A percentile compares a stretch with the other conserved stretches of the same genome.
phyloP scores from a whole-genome alignment of 2,888 invertebrate genomes.

The Agriopis marginaria region DNA sequence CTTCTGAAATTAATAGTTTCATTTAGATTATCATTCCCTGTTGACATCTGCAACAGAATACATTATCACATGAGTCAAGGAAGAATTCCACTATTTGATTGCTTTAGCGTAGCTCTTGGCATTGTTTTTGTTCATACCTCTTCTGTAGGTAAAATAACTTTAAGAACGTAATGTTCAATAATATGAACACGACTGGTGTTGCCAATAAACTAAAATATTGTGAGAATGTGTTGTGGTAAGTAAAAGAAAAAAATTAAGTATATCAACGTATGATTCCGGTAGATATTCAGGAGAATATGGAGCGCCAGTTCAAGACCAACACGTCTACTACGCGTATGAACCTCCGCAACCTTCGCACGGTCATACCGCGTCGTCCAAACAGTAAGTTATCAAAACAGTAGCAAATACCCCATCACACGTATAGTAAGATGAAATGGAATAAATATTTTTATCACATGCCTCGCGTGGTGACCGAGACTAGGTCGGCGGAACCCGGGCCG shows the following conservation, averaged over 20 bases:
- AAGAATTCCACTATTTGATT: too few relatives aligned
- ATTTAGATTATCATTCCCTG: too few relatives aligned
- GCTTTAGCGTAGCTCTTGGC: too few relatives aligned
- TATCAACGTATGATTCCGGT: neutral
- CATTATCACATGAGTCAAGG: too few relatives aligned
- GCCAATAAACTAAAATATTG: neutral
- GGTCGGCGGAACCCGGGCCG: too few relatives aligned
- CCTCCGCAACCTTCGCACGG: slow-evolving; percentile 60
- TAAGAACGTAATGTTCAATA: too few relatives aligned
- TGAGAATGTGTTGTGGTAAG: neutral
- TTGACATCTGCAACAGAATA: too few relatives aligned
- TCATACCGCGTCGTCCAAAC: slow-evolving; percentile 65
- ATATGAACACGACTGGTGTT: neutral
- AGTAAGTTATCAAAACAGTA: slow-evolving; percentile 63
- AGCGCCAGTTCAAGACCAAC: slow-evolving; percentile 67
- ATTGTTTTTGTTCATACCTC: too few relatives aligned
- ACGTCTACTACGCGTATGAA: slow-evolving; percentile 74
- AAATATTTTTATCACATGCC: neutral
- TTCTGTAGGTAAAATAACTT: too few relatives aligned
- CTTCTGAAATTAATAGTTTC: too few relatives aligned
- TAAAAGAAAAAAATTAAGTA: neutral
- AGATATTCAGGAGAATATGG: slow-evolving; percentile 72
- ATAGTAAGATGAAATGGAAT: neutral
- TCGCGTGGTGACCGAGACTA: too few relatives aligned
- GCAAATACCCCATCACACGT: too few relatives aligned